Conservation (phyloP, 2,113 vertebrate species). For the Cinclus mexicanus region DNA sequence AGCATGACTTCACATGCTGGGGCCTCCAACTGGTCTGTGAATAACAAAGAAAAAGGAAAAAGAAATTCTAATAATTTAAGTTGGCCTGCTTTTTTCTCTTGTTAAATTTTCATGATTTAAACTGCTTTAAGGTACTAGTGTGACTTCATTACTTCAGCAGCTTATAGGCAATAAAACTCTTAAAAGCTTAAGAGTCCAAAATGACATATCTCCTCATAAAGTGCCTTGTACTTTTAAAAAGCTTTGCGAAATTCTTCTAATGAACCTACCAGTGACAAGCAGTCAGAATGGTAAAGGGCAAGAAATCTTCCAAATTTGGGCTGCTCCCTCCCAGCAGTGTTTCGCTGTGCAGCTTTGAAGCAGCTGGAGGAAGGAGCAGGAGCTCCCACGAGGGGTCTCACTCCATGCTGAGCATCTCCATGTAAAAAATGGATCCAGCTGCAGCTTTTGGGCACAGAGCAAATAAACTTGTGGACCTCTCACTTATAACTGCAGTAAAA, state of each 20-base stretch:
- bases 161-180: background rate
- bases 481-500: background rate
- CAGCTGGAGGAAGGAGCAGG: background rate
- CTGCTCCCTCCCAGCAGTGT: background rate
- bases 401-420: background rate
- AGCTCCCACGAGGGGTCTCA: background rate
- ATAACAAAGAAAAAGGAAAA: background rate
- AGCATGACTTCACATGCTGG: background rate
- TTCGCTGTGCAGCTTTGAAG: background rate
- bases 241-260: background rate
- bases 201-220: background rate
- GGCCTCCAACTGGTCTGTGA: background rate
- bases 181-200: background rate
- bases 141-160: background rate
- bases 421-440: background rate
- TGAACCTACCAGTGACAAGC: background rate
- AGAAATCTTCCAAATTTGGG: background rate
- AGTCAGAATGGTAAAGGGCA: background rate
- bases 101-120: background rate
- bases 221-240: background rate
- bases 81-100: background rate
- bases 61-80: background rate
- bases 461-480: background rate
- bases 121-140: background rate
- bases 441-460: background rate